phyloP scores from a whole-genome alignment of 2,113 vertebrate genomes.

The Pluvianellus socialis region DNA sequence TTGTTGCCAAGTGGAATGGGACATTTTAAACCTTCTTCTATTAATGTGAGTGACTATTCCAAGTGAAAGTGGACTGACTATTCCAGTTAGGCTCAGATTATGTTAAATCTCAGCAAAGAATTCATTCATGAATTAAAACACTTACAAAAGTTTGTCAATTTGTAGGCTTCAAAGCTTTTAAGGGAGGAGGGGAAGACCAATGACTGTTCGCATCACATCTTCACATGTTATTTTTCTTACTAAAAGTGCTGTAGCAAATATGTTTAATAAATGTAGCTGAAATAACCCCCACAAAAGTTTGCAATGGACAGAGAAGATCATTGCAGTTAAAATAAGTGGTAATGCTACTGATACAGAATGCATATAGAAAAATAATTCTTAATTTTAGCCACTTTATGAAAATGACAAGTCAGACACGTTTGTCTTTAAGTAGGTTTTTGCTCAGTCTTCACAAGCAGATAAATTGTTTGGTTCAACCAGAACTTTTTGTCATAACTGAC shows the following conservation, averaged over 20 bases:
- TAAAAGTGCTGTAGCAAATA: background rate
- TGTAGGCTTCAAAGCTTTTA: background rate
- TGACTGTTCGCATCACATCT: background rate
- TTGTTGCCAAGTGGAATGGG: background rate
- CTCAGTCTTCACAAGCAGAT: background rate
- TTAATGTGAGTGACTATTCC: background rate
- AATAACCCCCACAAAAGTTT: background rate
- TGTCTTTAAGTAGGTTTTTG: background rate
- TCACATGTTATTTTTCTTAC: background rate
- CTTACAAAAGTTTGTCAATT: background rate
- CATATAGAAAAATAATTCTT: background rate
- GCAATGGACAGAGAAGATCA: background rate
- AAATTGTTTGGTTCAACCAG: background rate
- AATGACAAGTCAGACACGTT: background rate
- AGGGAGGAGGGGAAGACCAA: too few relatives aligned
- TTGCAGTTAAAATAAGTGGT: background rate
- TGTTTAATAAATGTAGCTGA: background rate
- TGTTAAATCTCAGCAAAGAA: background rate
- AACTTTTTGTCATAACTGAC: background rate
- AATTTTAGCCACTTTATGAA: background rate
- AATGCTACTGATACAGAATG: background rate
- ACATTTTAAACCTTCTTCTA: background rate
- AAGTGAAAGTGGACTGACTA: background rate
- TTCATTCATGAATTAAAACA: background rate
- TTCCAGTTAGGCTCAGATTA: background rate